phyloP scores from a whole-genome alignment of 2,888 invertebrate species.

The Coelopa pilipes region DNA sequence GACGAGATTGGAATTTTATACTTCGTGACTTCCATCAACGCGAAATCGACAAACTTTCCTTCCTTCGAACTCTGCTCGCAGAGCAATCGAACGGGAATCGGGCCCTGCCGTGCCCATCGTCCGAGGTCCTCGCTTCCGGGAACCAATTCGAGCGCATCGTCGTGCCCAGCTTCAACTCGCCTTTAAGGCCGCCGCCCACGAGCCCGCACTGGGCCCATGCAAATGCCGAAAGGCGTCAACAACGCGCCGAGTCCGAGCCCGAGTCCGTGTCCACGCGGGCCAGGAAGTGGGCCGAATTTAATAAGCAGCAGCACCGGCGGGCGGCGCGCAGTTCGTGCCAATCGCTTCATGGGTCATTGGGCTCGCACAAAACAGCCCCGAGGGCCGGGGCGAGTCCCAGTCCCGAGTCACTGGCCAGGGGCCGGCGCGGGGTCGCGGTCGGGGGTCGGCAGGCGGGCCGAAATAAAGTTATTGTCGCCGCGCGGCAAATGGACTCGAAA shows the following conservation, averaged over 20 bases:
- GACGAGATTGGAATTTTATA: too few relatives aligned
- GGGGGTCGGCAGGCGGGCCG: background rate
- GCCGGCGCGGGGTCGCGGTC: too few relatives aligned
- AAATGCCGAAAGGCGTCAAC: background rate
- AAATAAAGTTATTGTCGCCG: conserved; percentile 12
- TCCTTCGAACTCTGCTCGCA: too few relatives aligned
- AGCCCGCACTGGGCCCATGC: background rate
- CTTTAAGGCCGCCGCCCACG: background rate
- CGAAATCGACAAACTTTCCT: too few relatives aligned
- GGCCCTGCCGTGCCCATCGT: too few relatives aligned
- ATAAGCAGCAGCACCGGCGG: background rate
- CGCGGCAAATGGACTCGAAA: conserved; percentile 22
- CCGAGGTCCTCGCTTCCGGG: too few relatives aligned
- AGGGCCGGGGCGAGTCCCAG: background rate
- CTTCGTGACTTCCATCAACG: too few relatives aligned
- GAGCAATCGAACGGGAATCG: too few relatives aligned
- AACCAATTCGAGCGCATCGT: too few relatives aligned
- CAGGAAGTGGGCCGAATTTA: background rate
- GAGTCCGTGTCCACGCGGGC: background rate
- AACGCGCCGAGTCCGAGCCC: too few relatives aligned
- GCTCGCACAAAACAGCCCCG: conserved; percentile 7
- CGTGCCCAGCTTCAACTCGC: too few relatives aligned
- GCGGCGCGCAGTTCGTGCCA: background rate
- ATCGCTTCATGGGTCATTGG: conserved; percentile 25
- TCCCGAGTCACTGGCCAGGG: too few relatives aligned